Evolutionary conservation across 2,113 vertebrate genomes (phyloP).

Genomic region (Solea senegalensis): DNA sequence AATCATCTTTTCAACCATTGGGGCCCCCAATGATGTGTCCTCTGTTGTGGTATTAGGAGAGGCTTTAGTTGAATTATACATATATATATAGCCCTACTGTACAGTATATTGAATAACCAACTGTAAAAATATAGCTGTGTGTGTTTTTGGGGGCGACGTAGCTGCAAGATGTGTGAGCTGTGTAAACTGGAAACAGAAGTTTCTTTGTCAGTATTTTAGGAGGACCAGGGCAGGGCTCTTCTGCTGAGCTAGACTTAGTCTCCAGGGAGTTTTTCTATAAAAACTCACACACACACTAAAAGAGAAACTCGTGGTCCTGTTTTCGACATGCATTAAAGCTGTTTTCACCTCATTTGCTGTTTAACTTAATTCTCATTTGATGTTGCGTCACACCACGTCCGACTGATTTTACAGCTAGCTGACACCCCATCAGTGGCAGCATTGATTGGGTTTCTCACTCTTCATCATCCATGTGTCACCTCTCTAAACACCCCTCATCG

Average conservation of each 20-base stretch:
- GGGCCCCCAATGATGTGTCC: slow-evolving; percentile 30
- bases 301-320: slow-evolving; percentile 7
- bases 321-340: slow-evolving; percentile 7
- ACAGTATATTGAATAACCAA: slow-evolving; percentile 29
- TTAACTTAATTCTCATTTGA: neutral
- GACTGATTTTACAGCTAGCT: slow-evolving; percentile 37
- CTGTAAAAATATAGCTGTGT: slow-evolving; percentile 36
- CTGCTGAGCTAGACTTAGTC: slow-evolving; percentile 49
- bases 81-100: neutral
- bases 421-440: slow-evolving; percentile 6
- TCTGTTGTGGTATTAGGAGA: slow-evolving; percentile 37
- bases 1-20: slow-evolving; percentile 56
- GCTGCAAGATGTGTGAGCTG: slow-evolving; percentile 64
- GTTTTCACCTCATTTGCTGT: neutral
- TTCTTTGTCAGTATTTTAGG: slow-evolving; percentile 72
- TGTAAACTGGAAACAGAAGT: slow-evolving; percentile 75
- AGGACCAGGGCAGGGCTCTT: slow-evolving; percentile 25
- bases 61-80: slow-evolving; percentile 37
- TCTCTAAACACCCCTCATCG: neutral
- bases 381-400: slow-evolving; percentile 4
- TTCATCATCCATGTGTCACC: slow-evolving; percentile 13
- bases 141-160: slow-evolving; percentile 38
- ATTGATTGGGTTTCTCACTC: slow-evolving; percentile 7
- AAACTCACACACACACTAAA: slow-evolving; percentile 47
- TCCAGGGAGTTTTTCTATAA: slow-evolving; percentile 58